Percentiles rank a stretch among this genome's conserved stretches.
phyloP scores from a whole-genome alignment of 2,113 vertebrate species.

The Pedetes capensis region DNA sequence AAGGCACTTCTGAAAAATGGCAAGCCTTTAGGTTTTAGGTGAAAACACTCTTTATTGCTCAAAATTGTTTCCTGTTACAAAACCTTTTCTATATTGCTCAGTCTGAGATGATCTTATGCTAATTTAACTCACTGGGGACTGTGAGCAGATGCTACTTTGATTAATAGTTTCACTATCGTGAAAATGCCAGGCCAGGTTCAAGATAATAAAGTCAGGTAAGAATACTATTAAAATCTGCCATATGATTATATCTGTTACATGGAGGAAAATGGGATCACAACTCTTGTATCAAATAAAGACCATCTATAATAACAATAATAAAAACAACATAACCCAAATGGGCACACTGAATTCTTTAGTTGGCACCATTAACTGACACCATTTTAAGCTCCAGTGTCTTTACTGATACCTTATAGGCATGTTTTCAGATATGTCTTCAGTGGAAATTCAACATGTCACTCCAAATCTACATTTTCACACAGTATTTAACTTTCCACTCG shows the following conservation, averaged over 20 bases:
- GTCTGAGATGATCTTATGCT: conserved; percentile 69
- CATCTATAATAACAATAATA: neutral
- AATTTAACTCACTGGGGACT: conserved; percentile 74
- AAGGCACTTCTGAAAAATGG: conserved; percentile 76
- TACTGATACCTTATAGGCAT: neutral
- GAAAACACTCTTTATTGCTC: conserved; percentile 71
- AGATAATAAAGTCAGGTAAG: conserved; percentile 74
- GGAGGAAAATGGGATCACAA: conserved; percentile 35
- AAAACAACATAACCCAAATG: neutral
- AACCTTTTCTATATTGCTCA: conserved; percentile 36
- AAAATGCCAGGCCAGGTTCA: conserved; percentile 74
- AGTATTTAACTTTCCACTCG: neutral
- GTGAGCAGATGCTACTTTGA: conserved; percentile 77
- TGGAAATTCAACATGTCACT: neutral
- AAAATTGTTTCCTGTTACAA: conserved; percentile 72
- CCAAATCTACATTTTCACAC: neutral
- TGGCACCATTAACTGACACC: neutral
- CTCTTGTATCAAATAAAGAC: conserved; percentile 17
- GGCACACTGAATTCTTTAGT: neutral
- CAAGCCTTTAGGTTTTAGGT: conserved; percentile 73
- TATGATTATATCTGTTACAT: conserved; percentile 10
- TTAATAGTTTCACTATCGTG: conserved; percentile 73
- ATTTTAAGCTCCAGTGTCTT: neutral
- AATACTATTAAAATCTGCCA: conserved; percentile 67
- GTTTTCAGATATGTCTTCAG: neutral